Evolutionary conservation across 2,888 invertebrate species (phyloP).

Genomic region (Cybosia mesomella): DNA sequence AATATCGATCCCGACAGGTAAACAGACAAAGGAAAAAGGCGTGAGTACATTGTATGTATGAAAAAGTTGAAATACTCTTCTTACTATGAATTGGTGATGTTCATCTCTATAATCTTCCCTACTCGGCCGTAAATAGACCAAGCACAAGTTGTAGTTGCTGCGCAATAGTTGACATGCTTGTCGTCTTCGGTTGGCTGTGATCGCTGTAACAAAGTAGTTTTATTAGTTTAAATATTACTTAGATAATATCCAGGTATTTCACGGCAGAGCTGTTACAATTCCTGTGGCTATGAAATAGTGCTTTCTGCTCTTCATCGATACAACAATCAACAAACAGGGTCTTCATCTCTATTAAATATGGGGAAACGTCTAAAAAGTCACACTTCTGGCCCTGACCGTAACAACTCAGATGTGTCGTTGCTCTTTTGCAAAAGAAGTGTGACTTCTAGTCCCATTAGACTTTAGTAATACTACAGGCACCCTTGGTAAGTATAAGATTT

Average conservation of each 20-base stretch:
- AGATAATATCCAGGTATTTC: not conserved
- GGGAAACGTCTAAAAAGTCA: too few relatives aligned
- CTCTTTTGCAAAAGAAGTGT: too few relatives aligned
- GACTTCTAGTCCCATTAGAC: too few relatives aligned
- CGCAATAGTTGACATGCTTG: constrained; percentile 47
- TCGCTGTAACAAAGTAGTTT: constrained; percentile 53
- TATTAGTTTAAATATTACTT: not conserved
- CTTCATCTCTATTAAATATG: too few relatives aligned
- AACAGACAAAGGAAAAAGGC: too few relatives aligned
- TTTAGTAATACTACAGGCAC: too few relatives aligned
- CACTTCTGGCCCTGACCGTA: too few relatives aligned
- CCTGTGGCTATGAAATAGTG: not conserved
- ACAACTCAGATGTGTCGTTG: too few relatives aligned
- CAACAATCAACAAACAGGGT: too few relatives aligned
- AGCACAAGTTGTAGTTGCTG: constrained; percentile 62
- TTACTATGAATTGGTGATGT: constrained; percentile 66
- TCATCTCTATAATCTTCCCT: constrained; percentile 34
- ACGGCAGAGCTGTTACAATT: not conserved
- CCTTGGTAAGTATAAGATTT: too few relatives aligned
- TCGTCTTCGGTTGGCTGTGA: constrained; percentile 51
- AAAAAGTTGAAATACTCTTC: constrained; percentile 33
- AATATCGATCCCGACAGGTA: too few relatives aligned
- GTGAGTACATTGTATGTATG: not conserved
- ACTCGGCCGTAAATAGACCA: constrained; percentile 61
- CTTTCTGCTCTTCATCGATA: too few relatives aligned